Evolutionary conservation across 2,113 vertebrate species (phyloP), one percentile per base, ranked within the genome.

Genomic region (Struthio camelus): DNA sequence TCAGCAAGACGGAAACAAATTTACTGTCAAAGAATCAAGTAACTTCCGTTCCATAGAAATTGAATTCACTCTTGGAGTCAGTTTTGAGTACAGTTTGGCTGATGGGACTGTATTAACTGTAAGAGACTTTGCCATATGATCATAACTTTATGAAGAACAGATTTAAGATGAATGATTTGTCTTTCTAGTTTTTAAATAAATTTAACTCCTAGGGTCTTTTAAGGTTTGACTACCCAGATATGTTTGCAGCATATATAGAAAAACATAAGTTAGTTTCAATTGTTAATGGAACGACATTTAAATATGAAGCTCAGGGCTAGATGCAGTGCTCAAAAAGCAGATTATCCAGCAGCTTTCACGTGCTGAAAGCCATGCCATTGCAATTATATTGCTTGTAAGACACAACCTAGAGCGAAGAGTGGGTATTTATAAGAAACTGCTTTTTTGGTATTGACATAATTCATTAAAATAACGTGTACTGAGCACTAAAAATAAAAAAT

Each of bases 21-120:
- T 99, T 62, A 97, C 71, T 14, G 14, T 99, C 94, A 99, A 99
- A 75, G 99, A 99, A 97, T 98, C 98, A 67, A 99, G 99, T 96
- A 97, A 82, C 53, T 99, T 99, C 96, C 98, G 99, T 80, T 98
- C 14, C 64, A 95, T 97, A 38, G 99, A 99, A 4, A 94, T 99
- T n/a, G 97, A 98, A 87, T 99, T 99, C 96, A 99, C 98, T 4
- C 97, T 99, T 87, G 99, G 98, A 36, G 98, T 97, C 48, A 53
- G 1, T 18, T 99, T 99, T 88, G 97, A 98, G 4, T 99, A 99
- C 95, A 97, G 85, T 51, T 94, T 99, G 93, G 98, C 99, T 19
- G 99, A 99, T 22, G 99, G 99, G 80, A 99, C 99, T 25, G 98
- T 99, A 72, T 73, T 99, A 84, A 85, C 27, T 2, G 99, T 99